Base-by-base conservation (phyloP, 2,113 vertebrate genomes). In the Chiloscyllium plagiosum region DNA sequence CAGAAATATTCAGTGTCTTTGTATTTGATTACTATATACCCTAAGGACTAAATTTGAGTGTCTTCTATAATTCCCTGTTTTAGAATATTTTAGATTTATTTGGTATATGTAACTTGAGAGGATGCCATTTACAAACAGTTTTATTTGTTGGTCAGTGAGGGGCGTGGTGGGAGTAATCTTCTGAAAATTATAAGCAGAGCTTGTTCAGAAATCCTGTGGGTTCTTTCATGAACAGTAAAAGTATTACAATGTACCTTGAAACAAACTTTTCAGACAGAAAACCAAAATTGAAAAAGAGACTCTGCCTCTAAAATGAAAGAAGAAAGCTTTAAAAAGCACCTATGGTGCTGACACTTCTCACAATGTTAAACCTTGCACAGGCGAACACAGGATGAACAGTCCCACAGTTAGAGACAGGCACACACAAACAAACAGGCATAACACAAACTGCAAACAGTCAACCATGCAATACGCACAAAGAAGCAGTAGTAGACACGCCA, bases 221-320 rank as follows among this genome's bases (percentile, higher is more conserved):
- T 29, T 70, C 10, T 50, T 95, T 50, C 66, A 0, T 26, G 37
- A 47, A 47, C 26, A 26, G 22, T 94, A 50, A 70, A 95, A 26
- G 42, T 72, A 50, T 69, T 95, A 15, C 47, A 42, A 72, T 95
- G 42, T 72, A 17, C 20, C 26, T 95, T 47, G 42, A 26, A 94
- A 20, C 52, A 66, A 69, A 94, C 2, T 72, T 47, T 72, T 70
- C 68, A 50, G 37, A 70, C 26, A 65, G 19, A 93, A 93, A 93
- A 19, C 61, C 56, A 66, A 66, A 93, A 37, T 93, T 93, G 61
- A 93, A 93, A 66, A 93, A 93, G 65, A 95, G 42, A 95, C 93
- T 95, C 68, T 95, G 93, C 66, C 93, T 50, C 66, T 70, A 69
- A 70, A 95, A 50, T 95, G 22, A 95, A 94, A 70, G 56, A 66